Percentiles rank a stretch among this genome's conserved stretches.
These are phyloP conservation scores for Ceratosolen solmsi DNA, from an alignment of 1,140 invertebrate genomes.

Conservation along the genomic window DNA sequence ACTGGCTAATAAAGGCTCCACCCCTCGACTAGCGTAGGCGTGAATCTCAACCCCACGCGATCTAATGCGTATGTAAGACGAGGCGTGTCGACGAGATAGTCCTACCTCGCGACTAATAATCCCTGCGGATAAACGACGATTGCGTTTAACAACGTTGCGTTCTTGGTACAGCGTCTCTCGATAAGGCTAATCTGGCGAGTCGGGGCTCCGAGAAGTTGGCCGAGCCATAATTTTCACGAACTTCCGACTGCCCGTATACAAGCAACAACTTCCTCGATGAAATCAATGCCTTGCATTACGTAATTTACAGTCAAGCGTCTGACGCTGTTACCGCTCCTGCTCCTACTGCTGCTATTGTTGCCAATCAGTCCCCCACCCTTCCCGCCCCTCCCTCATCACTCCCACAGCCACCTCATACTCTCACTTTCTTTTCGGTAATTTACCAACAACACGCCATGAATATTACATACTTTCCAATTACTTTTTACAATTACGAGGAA, in stretches of 20 bases:
- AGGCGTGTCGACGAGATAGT: neutral
- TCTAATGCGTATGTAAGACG: neutral
- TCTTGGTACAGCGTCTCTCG: conserved; percentile 30
- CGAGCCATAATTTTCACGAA: conserved; percentile 9
- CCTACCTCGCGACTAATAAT: conserved; percentile 16
- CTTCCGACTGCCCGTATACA: neutral
- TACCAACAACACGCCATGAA: no score
- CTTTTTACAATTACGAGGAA: no score
- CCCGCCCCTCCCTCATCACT: no score
- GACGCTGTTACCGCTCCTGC: neutral
- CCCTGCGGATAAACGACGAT: neutral
- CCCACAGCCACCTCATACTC: neutral
- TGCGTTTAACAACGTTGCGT: conserved; percentile 2
- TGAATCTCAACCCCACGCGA: neutral
- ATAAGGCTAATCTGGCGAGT: conserved; percentile 34
- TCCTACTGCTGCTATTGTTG: neutral
- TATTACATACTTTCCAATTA: no score
- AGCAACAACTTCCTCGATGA: neutral
- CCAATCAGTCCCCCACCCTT: no score
- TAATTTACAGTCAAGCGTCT: neutral
- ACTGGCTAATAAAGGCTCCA: neutral
- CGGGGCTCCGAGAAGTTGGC: neutral
- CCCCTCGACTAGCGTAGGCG: neutral
- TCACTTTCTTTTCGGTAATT: neutral
- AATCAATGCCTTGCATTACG: conserved; percentile 12